Conservation (phyloP, 2,888 invertebrate genomes). For the Brachynemurus nebulosus region DNA sequence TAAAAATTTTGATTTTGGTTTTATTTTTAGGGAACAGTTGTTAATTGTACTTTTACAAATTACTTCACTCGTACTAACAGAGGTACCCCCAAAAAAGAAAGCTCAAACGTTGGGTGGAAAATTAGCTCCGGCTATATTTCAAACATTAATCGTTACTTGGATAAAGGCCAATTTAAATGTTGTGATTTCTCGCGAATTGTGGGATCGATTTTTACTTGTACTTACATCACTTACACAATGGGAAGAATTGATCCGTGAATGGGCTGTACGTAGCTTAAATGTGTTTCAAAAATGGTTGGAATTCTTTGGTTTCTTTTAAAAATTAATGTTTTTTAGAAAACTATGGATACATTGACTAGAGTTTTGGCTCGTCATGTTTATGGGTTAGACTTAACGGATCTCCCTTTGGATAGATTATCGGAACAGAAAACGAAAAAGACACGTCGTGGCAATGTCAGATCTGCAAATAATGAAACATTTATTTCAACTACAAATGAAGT, state of each 20-base stretch:
- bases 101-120: constrained; percentile 61
- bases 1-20: too few relatives aligned
- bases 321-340: constrained; percentile 48
- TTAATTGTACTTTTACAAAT: constrained; percentile 77
- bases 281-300: too few relatives aligned
- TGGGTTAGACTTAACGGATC: constrained; percentile 78
- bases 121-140: constrained; percentile 72
- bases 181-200: constrained; percentile 71
- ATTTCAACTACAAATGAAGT: constrained; percentile 1
- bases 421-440: constrained; percentile 64
- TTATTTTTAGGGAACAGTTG: constrained; percentile 60
- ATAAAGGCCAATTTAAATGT: constrained; percentile 95
- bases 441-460: constrained; percentile 28
- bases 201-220: constrained; percentile 86
- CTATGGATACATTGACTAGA: constrained; percentile 91
- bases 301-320: not conserved
- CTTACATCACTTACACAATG: constrained; percentile 80
- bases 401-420: constrained; percentile 63
- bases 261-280: constrained; percentile 58
- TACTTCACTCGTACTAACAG: constrained; percentile 75
- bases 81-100: constrained; percentile 62
- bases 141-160: constrained; percentile 96
- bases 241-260: constrained; percentile 89
- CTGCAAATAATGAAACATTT: constrained; percentile 3
- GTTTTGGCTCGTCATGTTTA: constrained; percentile 93